Percentiles rank a stretch among this genome's conserved stretches.
These are phyloP conservation scores for Callyntrura sp. DNA, from an alignment of 2,888 invertebrate species.

Conservation along the genomic window DNA sequence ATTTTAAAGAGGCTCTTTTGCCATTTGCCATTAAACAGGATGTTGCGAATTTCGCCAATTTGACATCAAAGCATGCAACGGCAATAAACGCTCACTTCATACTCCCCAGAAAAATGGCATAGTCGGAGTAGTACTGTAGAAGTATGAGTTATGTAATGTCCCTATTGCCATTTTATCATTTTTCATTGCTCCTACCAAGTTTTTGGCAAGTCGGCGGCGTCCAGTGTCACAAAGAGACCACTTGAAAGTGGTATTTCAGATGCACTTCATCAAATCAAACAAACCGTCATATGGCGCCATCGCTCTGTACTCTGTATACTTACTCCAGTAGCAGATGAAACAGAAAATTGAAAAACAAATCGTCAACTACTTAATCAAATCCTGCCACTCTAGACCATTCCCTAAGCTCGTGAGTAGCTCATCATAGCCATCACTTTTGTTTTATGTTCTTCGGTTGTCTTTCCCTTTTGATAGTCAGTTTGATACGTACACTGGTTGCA, in stretches of 20 bases:
- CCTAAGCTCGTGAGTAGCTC: not conserved
- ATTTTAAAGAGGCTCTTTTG: no score
- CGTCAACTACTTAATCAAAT: conserved; percentile 57
- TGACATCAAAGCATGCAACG: not conserved
- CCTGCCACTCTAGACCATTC: not conserved
- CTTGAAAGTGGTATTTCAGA: not conserved
- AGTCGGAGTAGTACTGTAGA: no score
- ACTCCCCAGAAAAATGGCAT: not conserved
- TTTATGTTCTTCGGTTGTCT: not conserved
- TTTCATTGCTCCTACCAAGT: not conserved
- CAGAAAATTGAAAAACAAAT: conserved; percentile 40
- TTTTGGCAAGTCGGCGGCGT: not conserved
- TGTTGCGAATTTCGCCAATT: conserved; percentile 75
- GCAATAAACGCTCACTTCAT: not conserved
- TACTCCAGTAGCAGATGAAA: not conserved
- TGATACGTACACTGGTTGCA: not conserved
- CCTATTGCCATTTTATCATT: not conserved
- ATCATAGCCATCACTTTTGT: no score
- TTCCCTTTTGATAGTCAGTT: not conserved
- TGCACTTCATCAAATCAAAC: conserved; percentile 51
- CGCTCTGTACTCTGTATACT: not conserved
- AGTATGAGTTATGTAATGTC: no score
- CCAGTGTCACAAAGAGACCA: not conserved
- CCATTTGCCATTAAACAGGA: conserved; percentile 66
- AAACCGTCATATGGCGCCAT: not conserved